Base-by-base conservation (phyloP, 2,888 invertebrate genomes). In the Drosophila algonquin region DNA sequence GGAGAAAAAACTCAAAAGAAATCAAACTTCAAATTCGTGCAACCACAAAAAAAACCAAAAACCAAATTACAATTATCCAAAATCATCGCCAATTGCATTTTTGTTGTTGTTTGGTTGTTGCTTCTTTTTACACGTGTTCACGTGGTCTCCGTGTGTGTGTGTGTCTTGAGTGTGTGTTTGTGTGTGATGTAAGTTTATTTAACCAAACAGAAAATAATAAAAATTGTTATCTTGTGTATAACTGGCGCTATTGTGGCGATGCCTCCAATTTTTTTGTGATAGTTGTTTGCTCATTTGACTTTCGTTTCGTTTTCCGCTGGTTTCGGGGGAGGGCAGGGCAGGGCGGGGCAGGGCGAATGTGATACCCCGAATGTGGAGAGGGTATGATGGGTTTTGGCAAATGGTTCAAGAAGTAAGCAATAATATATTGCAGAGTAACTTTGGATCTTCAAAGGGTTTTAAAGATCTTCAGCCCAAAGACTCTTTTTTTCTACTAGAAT, bases 1-100 rank as follows among this genome's bases (percentile, higher is more conserved):
- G 71, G 65, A 81, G 75, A 68, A 80, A 80, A 87, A 81, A 87
- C 79, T 84, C 67, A 84, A 86, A 87, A 80, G 80, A 87, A 81
- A 87, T 83, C 87, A 81, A 81, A 86, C 86, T 81, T 80, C 83
- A 75, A 80, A 64, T 69, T 78, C 77, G 82, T 78, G 68, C 68
- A 51, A 35, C 63, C 60, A 61, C 18, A 52, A 61, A 32, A n/a
- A 73, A 54, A 51, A 21, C 63, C 53, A 61, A 24, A 52, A 61
- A 32, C 12, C 70, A 54, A 21, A 77, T 52, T 62, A 60, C 64
- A 64, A 78, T 67, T 59, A 75, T 62, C 63, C 59, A 65, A 35
- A 64, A 61, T 59, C 45, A 56, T 56, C 65, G 55, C 56, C 73
- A 69, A 68, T 61, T 58, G 55, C 59, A 65, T 52, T 57, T 59